Conservation (phyloP, 2,888 invertebrate species). For the Acanthoscelides obtectus region DNA sequence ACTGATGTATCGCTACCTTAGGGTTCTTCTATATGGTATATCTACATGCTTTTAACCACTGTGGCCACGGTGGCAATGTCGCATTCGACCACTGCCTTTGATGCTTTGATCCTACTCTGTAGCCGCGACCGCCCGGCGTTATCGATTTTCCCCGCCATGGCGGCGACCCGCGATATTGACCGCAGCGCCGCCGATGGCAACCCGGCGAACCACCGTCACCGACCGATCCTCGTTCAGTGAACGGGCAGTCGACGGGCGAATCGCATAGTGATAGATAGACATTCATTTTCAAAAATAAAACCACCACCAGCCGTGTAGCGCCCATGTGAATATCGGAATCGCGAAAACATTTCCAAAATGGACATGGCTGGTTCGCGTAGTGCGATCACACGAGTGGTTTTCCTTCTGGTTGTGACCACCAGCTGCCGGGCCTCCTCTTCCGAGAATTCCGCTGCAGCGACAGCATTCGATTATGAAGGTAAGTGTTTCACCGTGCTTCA, state of each 20-base stretch:
- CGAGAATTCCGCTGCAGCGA: neutral
- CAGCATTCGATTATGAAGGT: neutral
- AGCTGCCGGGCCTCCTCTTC: neutral
- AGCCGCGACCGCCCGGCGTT: neutral
- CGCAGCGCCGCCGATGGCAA: neutral
- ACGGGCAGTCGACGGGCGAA: neutral
- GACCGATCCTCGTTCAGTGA: neutral
- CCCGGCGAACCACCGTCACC: neutral
- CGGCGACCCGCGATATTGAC: neutral
- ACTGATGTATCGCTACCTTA: no score
- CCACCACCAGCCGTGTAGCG: neutral
- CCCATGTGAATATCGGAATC: neutral
- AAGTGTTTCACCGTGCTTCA: neutral
- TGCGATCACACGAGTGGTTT: neutral
- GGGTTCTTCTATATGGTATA: no score
- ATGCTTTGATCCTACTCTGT: no score
- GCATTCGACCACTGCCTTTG: no score
- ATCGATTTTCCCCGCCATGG: neutral
- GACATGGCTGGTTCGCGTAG: neutral
- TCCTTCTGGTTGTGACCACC: neutral
- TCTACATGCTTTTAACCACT: no score
- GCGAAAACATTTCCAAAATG: neutral
- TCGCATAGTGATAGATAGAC: neutral
- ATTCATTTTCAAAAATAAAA: neutral
- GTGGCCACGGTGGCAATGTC: no score